Conservation (phyloP, 2,888 invertebrate species). For the Sicus ferrugineus region DNA sequence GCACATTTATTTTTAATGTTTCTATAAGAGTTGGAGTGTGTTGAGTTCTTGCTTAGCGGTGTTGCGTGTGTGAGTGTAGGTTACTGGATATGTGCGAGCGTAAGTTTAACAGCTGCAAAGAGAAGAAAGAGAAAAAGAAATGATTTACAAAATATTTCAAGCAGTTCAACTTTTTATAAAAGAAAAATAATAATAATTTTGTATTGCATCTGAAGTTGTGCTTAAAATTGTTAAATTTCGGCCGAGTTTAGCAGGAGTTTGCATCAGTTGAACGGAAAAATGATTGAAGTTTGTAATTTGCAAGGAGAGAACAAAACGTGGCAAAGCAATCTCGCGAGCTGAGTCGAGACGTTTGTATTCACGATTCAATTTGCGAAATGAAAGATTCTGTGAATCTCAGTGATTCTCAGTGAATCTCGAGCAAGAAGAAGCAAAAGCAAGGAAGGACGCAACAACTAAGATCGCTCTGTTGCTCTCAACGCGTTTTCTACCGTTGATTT, state of each 20-base stretch:
- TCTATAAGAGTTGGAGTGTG: neutral
- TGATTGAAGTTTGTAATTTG: neutral
- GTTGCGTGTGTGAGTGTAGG: neutral
- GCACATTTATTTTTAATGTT: neutral
- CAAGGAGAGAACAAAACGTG: neutral
- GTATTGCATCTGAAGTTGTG: too few relatives aligned
- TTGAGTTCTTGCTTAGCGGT: neutral
- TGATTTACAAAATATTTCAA: slow-evolving; percentile 4
- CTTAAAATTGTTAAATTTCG: too few relatives aligned
- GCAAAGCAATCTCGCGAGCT: too few relatives aligned
- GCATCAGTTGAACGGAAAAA: neutral
- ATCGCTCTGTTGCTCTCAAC: too few relatives aligned
- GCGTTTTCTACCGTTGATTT: slow-evolving; percentile 22
- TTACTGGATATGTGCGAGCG: slow-evolving; percentile 9
- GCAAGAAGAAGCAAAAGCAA: neutral
- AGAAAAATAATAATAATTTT: too few relatives aligned
- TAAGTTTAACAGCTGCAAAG: slow-evolving; percentile 39
- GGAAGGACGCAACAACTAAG: slow-evolving; percentile 3
- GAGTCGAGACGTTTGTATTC: slow-evolving; percentile 46
- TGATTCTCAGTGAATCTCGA: slow-evolving; percentile 27
- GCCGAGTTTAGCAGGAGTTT: too few relatives aligned
- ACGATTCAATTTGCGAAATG: slow-evolving; percentile 45
- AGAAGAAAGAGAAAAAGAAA: slow-evolving; percentile 22
- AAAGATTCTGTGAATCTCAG: slow-evolving; percentile 22
- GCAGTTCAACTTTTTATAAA: too few relatives aligned